Conservation (phyloP, 2,888 invertebrate genomes). For the Pollenia angustigena region DNA sequence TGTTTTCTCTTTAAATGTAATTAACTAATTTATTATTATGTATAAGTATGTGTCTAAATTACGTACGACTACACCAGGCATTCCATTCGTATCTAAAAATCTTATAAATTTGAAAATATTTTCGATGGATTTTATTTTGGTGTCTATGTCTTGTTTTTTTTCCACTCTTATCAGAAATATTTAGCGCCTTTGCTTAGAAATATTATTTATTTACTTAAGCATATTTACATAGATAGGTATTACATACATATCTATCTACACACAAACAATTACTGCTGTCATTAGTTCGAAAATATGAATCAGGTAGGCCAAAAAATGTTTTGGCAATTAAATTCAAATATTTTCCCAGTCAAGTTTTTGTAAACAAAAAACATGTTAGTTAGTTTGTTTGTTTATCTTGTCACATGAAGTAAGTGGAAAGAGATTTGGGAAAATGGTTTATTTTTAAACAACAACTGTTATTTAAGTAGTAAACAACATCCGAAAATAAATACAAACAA, state of each 20-base stretch:
- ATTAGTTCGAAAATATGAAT: not conserved
- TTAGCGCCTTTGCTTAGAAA: constrained; percentile 28
- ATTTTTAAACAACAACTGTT: too few species aligned
- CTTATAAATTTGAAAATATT: constrained; percentile 4
- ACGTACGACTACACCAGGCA: constrained; percentile 8
- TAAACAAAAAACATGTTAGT: constrained; percentile 18
- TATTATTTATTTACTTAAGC: constrained; percentile 10
- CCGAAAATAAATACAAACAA: too few species aligned
- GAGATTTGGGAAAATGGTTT: not conserved
- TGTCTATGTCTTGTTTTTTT: constrained; percentile 29
- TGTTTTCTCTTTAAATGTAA: constrained; percentile 6
- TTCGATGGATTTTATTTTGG: not conserved
- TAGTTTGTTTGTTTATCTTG: not conserved
- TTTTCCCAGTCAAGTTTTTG: not conserved
- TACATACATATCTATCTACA: not conserved
- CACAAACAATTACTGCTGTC: not conserved
- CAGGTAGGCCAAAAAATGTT: constrained; percentile 23
- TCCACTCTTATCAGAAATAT: constrained; percentile 41
- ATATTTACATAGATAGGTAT: not conserved
- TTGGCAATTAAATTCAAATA: constrained; percentile 6
- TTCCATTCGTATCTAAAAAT: constrained; percentile 13
- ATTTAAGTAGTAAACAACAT: too few species aligned
- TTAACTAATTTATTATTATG: constrained; percentile 2
- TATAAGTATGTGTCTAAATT: constrained; percentile 18
- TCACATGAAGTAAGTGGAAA: not conserved